A percentile compares a stretch with the other conserved stretches of the same genome.
Evolutionary conservation across 2,888 invertebrate genomes (phyloP).

Genomic region (Agriotes lineatus): DNA sequence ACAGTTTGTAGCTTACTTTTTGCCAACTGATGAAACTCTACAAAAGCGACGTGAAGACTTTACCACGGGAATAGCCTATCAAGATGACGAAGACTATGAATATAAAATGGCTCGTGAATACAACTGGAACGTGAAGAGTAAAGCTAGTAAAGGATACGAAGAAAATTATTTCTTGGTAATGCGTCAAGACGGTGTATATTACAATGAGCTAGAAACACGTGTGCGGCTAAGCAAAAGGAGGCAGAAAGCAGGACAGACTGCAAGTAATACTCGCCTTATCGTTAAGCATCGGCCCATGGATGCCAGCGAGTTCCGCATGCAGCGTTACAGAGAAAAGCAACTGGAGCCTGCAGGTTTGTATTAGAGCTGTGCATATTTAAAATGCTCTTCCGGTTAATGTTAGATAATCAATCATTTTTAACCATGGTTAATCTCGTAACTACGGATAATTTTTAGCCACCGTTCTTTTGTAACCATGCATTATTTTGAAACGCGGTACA

Average conservation of each 20-base stretch:
- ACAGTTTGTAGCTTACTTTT: constrained; percentile 98
- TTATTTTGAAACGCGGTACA: no score
- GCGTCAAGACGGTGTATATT: constrained; percentile 90
- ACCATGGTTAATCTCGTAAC: no score
- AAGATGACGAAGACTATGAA: constrained; percentile 93
- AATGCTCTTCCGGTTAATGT: no score
- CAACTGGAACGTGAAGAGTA: constrained; percentile 99
- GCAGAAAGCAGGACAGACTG: constrained; percentile 76
- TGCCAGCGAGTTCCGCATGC: constrained; percentile 87
- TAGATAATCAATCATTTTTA: no score
- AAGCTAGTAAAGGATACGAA: constrained; percentile 73
- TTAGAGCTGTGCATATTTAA: no score
- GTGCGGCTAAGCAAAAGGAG: constrained; percentile 94
- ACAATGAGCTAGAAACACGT: constrained; percentile 95
- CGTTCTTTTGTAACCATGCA: no score
- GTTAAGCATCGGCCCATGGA: constrained; percentile 92
- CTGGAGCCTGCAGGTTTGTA: constrained; percentile 82
- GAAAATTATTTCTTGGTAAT: constrained; percentile 98
- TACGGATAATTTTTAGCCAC: no score
- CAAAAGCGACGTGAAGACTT: constrained; percentile 89
- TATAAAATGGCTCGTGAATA: constrained; percentile 98
- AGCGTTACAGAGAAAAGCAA: constrained; percentile 87
- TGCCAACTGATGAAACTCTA: constrained; percentile 94
- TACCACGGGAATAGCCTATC: constrained; percentile 80
- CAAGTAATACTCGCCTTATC: constrained; percentile 83